Base-by-base conservation (phyloP, 2,113 vertebrate species). In the Cyprinodon variegatus region DNA sequence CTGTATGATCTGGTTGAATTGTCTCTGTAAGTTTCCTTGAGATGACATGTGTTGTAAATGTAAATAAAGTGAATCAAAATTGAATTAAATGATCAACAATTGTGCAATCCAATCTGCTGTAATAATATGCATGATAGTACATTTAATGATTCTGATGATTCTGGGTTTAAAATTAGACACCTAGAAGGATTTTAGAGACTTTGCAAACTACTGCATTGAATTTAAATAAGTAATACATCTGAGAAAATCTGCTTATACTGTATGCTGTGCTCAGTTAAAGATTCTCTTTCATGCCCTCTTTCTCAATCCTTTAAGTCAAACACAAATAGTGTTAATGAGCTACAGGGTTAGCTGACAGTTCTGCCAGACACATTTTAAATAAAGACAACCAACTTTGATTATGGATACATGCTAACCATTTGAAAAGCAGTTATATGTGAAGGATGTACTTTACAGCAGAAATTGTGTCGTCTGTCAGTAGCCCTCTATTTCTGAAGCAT, bases 261-360 rank as follows among this genome's bases (percentile, higher is more conserved):
- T 38, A 72, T 45, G 45, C 36, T 59, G 67, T 46, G 64, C 43
- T 71, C 45, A 48, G 70, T 61, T 36, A 76, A 74, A 77, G 63
- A 66, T 79, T 81, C 57, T 70, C 65, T 70, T 43, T 64, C 59
- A 65, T 72, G 76, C 65, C 61, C 12, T 70, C 53, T 81, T 60
- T 67, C 53, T 71, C 36, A 76, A 41, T 20, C 29, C 61, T 70
- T 50, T 0, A 41, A 53, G 45, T 48, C 48, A 74, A 76, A 68
- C 59, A 46, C 4, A 59, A 67, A 14, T 46, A 48, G 17, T 14
- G n/a, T 83, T 76, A 70, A 81, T 76, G 39, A 83, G 61, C 57
- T 65, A 70, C 68, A 5, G 7, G 20, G 11, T n/a, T n/a, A 22
- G 50, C 39, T 65, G 46, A 61, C 13, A 46, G 15, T 43, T 20